Evolutionary conservation across 2,888 invertebrate species (phyloP).

Genomic region (Subacronicta megacephala): DNA sequence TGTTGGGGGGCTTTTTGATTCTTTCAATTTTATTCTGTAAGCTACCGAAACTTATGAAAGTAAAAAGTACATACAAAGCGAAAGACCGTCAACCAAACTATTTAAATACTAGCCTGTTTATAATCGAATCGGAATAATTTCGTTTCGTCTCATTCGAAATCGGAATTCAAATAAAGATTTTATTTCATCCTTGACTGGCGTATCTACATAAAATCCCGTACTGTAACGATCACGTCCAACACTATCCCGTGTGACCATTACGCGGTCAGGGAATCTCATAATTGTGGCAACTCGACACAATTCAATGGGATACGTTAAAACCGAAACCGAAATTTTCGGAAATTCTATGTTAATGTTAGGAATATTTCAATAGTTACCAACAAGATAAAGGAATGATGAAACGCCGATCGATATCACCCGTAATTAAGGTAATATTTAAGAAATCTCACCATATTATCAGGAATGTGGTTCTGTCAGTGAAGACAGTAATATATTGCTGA

Average conservation of each 20-base stretch:
- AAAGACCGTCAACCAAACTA: neutral
- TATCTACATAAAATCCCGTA: slow-evolving; percentile 20
- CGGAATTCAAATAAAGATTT: slow-evolving; percentile 1
- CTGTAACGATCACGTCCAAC: slow-evolving; percentile 30
- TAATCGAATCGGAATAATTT: slow-evolving; percentile 1
- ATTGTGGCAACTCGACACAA: slow-evolving; percentile 40
- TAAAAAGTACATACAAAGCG: neutral
- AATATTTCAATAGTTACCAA: slow-evolving; percentile 62
- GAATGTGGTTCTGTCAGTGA: slow-evolving; percentile 78
- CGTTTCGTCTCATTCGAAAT: neutral
- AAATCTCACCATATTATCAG: slow-evolving; percentile 82
- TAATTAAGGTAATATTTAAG: slow-evolving; percentile 86
- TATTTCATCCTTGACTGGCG: neutral
- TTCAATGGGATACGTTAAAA: slow-evolving; percentile 37
- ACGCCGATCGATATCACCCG: slow-evolving; percentile 81
- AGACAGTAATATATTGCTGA: slow-evolving; percentile 86
- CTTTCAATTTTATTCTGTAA: too few species aligned
- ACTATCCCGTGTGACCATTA: slow-evolving; percentile 36
- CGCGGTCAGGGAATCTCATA: slow-evolving; percentile 37
- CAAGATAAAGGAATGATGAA: slow-evolving; percentile 77
- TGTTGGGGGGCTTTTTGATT: too few species aligned
- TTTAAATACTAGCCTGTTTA: neutral
- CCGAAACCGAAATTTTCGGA: slow-evolving; percentile 33
- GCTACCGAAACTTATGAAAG: too few species aligned
- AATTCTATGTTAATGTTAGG: slow-evolving; percentile 59